phyloP scores from a whole-genome alignment of 1,140 invertebrate genomes.

The Argopecten irradians region DNA sequence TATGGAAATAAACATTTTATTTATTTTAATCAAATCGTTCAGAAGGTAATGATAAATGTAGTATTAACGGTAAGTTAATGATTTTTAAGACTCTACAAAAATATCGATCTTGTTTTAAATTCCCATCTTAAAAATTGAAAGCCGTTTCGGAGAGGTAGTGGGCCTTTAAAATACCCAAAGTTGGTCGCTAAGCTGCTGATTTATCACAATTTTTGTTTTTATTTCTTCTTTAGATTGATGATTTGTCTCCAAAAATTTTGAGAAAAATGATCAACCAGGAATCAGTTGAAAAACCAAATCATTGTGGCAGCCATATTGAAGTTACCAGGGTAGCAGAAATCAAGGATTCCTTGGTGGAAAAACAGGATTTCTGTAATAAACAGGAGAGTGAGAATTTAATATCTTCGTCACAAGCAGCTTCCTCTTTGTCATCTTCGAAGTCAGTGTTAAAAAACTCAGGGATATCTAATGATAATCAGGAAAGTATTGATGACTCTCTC shows the following conservation, averaged over 20 bases:
- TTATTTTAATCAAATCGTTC: too few relatives aligned
- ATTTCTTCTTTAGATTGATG: conserved; percentile 40
- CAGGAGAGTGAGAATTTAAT: background rate
- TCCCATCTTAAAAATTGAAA: too few relatives aligned
- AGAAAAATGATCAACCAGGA: conserved; percentile 36
- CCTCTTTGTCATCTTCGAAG: background rate
- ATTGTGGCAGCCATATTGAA: conserved; percentile 34
- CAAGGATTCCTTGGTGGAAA: background rate
- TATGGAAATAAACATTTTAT: too few relatives aligned
- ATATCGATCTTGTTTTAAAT: too few relatives aligned
- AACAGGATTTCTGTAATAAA: background rate
- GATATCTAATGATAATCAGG: background rate
- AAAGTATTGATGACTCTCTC: background rate
- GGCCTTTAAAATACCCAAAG: too few relatives aligned
- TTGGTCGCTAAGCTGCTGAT: too few relatives aligned
- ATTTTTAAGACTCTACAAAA: too few relatives aligned
- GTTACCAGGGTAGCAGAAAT: background rate
- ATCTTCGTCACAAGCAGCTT: background rate
- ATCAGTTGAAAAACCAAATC: background rate
- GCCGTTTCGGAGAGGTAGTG: too few relatives aligned
- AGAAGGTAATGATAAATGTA: too few relatives aligned
- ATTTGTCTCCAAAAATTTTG: conserved; percentile 42
- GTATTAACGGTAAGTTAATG: too few relatives aligned
- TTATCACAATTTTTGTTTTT: background rate
- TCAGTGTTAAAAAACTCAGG: background rate